A percentile compares a stretch with the other conserved stretches of the same genome.
Conservation (phyloP, 2,888 invertebrate species). For the Parapristionchus giblindavisi region DNA sequence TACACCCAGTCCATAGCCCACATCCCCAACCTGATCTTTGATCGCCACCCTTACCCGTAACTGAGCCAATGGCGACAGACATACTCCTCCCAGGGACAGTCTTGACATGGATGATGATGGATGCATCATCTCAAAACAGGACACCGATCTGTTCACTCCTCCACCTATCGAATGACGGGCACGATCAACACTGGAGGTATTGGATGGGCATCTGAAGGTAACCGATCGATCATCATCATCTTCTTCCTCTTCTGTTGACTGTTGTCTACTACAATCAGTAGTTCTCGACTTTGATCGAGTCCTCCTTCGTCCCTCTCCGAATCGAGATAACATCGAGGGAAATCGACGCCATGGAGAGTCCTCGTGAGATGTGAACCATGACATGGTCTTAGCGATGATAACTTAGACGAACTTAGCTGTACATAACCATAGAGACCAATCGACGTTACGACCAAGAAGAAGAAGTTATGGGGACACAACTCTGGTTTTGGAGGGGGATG, state of each 20-base stretch:
- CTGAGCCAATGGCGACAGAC: conserved; percentile 47
- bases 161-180: not conserved
- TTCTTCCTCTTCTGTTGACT: not conserved
- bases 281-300: too few species aligned
- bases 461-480: not conserved
- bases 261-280: not conserved
- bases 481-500: not conserved
- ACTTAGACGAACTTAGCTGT: not conserved
- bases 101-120: conserved; percentile 3
- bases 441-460: not conserved
- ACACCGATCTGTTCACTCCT: conserved; percentile 42
- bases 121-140: conserved; percentile 42
- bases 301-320: conserved; percentile 11
- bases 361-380: conserved; percentile 37
- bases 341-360: conserved; percentile 44
- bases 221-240: too few species aligned
- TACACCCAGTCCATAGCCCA: too few species aligned
- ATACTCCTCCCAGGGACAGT: conserved; percentile 11
- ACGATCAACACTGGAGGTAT: not conserved
- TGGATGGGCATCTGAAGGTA: not conserved
- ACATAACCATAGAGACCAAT: not conserved
- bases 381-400: conserved; percentile 18
- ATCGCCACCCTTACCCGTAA: conserved; percentile 39
- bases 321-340: conserved; percentile 42
- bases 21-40: too few species aligned